Conservation (phyloP, 1,140 invertebrate species). For the Micrasema longulum region DNA sequence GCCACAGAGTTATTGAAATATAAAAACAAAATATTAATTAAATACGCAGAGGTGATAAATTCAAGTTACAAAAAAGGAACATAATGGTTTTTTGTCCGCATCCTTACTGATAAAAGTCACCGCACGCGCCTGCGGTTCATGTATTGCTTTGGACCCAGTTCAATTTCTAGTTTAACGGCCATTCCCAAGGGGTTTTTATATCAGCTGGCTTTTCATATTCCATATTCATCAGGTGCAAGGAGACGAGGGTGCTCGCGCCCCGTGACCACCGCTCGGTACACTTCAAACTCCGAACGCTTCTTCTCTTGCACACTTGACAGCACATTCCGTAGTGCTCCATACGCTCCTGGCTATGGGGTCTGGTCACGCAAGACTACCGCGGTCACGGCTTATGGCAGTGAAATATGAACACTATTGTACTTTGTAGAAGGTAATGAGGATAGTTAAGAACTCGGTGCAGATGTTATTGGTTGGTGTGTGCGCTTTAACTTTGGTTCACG, state of each 20-base stretch:
- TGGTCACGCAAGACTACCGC: neutral
- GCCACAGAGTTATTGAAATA: too few species aligned
- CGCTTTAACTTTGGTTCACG: neutral
- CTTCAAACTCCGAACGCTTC: neutral
- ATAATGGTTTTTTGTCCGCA: too few species aligned
- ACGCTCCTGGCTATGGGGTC: neutral
- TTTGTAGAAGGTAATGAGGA: conserved; percentile 2
- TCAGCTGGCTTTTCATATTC: too few species aligned
- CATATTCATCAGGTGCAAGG: neutral
- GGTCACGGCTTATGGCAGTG: conserved; percentile 7
- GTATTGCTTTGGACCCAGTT: too few species aligned
- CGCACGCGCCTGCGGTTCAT: too few species aligned
- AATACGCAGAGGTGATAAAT: too few species aligned
- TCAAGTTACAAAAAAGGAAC: too few species aligned
- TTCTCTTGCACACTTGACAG: neutral
- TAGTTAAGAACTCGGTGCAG: neutral
- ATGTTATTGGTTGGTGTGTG: conserved; percentile 7
- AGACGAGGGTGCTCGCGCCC: neutral
- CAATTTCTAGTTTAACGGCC: too few species aligned
- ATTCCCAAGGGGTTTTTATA: too few species aligned
- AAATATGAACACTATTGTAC: conserved; percentile 18
- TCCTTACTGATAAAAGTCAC: too few species aligned
- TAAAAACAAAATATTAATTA: too few species aligned
- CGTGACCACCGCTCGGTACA: too few species aligned
- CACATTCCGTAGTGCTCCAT: conserved; percentile 6